phyloP scores from a whole-genome alignment of 2,797 vertebrate genomes.

The Melanotaenia boesemani region DNA sequence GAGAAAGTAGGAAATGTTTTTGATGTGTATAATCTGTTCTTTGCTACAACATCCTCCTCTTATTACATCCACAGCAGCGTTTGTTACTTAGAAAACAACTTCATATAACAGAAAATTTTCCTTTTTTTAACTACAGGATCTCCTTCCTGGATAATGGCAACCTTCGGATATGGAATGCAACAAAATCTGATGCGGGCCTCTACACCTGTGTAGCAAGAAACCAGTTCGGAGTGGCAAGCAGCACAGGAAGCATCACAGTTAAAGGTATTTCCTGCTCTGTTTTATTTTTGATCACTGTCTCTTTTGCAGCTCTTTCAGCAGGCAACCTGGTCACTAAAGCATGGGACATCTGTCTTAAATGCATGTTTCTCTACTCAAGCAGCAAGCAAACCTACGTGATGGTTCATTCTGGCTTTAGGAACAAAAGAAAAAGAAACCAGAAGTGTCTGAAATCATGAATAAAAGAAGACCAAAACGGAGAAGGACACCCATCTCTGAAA shows the following conservation, averaged over 20 bases:
- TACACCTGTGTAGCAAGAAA: conserved; percentile 95
- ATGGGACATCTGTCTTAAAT: conserved; percentile 29
- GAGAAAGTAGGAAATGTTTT: conserved; percentile 32
- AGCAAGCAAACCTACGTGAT: conserved; percentile 12
- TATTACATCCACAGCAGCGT: not conserved
- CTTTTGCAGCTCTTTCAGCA: conserved; percentile 30
- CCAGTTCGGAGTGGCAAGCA: conserved; percentile 94
- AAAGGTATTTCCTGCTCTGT: conserved; percentile 87
- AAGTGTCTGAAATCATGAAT: conserved; percentile 48
- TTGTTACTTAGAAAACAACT: not conserved
- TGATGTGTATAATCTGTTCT: conserved; percentile 28
- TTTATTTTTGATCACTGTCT: conserved; percentile 31
- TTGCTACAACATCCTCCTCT: conserved; percentile 14
- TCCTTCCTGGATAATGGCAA: conserved; percentile 89
- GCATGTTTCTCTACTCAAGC: conserved; percentile 30
- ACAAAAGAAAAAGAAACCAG: not conserved
- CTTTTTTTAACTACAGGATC: conserved; percentile 80
- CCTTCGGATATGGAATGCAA: conserved; percentile 91
- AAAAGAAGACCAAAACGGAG: conserved; percentile 32
- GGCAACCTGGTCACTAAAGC: conserved; percentile 6
- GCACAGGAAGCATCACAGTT: conserved; percentile 91
- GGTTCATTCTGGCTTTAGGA: conserved; percentile 40
- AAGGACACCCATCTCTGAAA: conserved; percentile 21
- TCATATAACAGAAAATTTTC: not conserved
- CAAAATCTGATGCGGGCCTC: conserved; percentile 89